Conservation (phyloP, 2,113 vertebrate genomes). For the Sinocyclocheilus anophthalmus region DNA sequence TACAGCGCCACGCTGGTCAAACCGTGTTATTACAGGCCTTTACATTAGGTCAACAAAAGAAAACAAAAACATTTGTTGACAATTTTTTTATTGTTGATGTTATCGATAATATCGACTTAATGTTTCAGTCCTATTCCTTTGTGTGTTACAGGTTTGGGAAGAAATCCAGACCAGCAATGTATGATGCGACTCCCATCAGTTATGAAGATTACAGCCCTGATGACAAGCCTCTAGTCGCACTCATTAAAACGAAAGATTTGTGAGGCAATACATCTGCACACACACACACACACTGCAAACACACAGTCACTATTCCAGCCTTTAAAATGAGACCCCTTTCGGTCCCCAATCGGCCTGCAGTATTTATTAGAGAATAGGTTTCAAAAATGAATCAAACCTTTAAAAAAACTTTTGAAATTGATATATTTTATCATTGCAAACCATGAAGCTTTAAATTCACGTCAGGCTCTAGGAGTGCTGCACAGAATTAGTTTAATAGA, state of each 20-base stretch:
- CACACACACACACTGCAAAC: constrained; percentile 33
- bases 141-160: constrained; percentile 88
- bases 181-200: constrained; percentile 92
- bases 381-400: constrained; percentile 63
- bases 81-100: no score
- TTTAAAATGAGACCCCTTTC: constrained; percentile 51
- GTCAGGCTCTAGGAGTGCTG: constrained; percentile 45
- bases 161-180: constrained; percentile 96
- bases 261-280: constrained; percentile 70
- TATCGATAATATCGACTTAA: no score
- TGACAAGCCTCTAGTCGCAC: constrained; percentile 96
- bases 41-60: no score
- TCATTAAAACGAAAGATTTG: constrained; percentile 99
- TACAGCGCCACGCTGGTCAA: no score
- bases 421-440: constrained; percentile 71
- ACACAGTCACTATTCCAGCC: constrained; percentile 37
- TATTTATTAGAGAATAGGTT: constrained; percentile 63
- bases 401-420: constrained; percentile 59
- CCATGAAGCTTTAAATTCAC: constrained; percentile 68
- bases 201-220: constrained; percentile 98
- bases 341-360: no score
- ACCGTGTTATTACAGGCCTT: no score
- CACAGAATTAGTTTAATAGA: constrained; percentile 28
- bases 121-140: constrained; percentile 39
- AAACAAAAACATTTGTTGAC: no score